Base-by-base conservation (phyloP, 2,888 invertebrate species). In the Pollenia griseotomentosa region DNA sequence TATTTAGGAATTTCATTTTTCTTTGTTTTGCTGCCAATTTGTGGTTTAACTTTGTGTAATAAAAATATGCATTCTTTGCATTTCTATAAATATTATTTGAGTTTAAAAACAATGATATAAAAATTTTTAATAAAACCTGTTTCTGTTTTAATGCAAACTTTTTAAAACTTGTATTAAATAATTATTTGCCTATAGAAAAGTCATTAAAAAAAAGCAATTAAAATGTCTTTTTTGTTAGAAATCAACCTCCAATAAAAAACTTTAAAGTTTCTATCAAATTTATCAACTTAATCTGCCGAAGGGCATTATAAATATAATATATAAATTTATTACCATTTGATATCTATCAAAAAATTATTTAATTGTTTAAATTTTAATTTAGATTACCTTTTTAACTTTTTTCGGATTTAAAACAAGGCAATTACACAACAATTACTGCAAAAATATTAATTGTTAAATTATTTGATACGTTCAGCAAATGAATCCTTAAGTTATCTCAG, bases 1-100 rank as follows among this genome's bases (percentile, higher is more conserved):
- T 1, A 59, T 79, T 66, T 55, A n/a, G 19, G 40, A 44, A 12
- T 40, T 53, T 44, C 46, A 19, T 66, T 48, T 46, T 48, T 42
- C 42, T 71, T 71, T 78, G 61, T 78, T 70, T 57, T 75, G 63
- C 63, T 85, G 73, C 75, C 73, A 82, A 63, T 77, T 57, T 80
- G 80, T 14, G 77, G 71, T 82, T 85, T 10, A 81, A 71, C 0
- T 70, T 66, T 77, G 70, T 61, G 23, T 70, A 10, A 57, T 42
- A 55, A 66, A 33, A 71, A 78, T 33, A 74, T 70, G 16, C 42
- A 73, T 83, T 46, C 51, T 77, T 40, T 68, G 12, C 23, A 63
- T 44, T 33, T 66, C 44, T 33, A 55, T 46, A 23, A 55, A 55
- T 65, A 55, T 77, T 12, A 23, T 14, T 44, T 0, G 4, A 61